Percentiles rank a stretch among this genome's conserved stretches.
These are phyloP conservation scores for Dolichoris vasculosae DNA, from an alignment of 1,140 invertebrate genomes.

Conservation along the genomic window DNA sequence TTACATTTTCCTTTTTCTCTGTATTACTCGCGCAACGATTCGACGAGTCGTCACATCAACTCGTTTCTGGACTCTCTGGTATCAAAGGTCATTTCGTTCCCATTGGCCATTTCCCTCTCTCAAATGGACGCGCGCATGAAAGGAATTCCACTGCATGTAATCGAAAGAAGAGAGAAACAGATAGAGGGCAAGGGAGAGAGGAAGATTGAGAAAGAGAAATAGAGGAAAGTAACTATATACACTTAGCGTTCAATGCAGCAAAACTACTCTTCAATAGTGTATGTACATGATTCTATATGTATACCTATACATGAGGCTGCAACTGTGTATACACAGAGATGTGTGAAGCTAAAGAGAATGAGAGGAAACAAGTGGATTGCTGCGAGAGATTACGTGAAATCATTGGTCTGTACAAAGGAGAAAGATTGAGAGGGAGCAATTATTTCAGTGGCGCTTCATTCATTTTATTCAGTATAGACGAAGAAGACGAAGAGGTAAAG, in stretches of 20 bases:
- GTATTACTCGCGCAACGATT: background rate
- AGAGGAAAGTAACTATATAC: constrained; percentile 23
- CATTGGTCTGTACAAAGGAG: constrained; percentile 44
- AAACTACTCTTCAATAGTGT: background rate
- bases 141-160: constrained; percentile 35
- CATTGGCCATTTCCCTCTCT: constrained; percentile 46
- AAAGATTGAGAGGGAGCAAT: constrained; percentile 46
- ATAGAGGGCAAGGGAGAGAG: background rate
- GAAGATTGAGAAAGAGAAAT: background rate
- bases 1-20: background rate
- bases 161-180: background rate
- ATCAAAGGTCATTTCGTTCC: constrained; percentile 57
- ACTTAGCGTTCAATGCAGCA: background rate
- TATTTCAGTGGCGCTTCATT: constrained; percentile 46
- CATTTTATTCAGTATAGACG: constrained; percentile 6
- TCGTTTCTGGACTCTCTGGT: constrained; percentile 37
- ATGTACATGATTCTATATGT: background rate
- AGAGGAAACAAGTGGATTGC: constrained; percentile 59
- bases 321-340: background rate
- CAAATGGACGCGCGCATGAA: constrained; percentile 30
- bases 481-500: constrained; percentile 1
- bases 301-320: background rate
- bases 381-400: constrained; percentile 49
- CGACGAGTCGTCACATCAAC: constrained; percentile 47
- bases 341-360: constrained; percentile 43